These are phyloP conservation scores for Pinna nobilis DNA, from an alignment of 1,140 invertebrate genomes.

Conservation along the genomic window DNA sequence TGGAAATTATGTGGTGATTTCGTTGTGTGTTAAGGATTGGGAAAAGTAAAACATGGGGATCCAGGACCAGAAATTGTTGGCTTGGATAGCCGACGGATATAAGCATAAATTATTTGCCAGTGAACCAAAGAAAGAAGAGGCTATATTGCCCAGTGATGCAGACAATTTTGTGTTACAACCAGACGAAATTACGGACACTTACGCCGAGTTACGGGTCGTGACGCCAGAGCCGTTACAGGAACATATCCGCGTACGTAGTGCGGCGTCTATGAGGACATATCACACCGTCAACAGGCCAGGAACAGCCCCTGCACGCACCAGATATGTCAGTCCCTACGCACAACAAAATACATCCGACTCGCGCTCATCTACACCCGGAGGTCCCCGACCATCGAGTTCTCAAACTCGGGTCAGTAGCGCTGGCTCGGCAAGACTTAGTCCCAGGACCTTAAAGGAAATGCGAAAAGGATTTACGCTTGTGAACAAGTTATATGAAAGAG, in stretches of 20 bases:
- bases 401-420: constrained; percentile 48
- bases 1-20: not conserved
- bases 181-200: constrained; percentile 40
- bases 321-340: constrained; percentile 1
- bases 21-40: not conserved
- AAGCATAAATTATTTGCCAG: constrained; percentile 45
- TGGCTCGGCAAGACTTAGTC: constrained; percentile 32
- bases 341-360: constrained; percentile 28
- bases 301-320: constrained; percentile 28
- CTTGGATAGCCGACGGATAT: constrained; percentile 51
- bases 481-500: constrained; percentile 54
- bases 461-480: constrained; percentile 51
- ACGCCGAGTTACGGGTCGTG: constrained; percentile 35
- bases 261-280: constrained; percentile 16
- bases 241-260: constrained; percentile 9
- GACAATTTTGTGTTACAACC: constrained; percentile 46
- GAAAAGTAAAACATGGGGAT: not conserved
- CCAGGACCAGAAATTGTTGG: constrained; percentile 20
- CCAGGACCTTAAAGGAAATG: constrained; percentile 35
- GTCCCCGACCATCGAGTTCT: constrained; percentile 18
- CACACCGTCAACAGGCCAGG: constrained; percentile 8
- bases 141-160: constrained; percentile 33
- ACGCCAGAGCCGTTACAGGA: constrained; percentile 25
- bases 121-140: constrained; percentile 36
- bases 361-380: constrained; percentile 30